Evolutionary conservation across 2,888 invertebrate genomes (phyloP).

Genomic region (Omphaloscelis lunosa): DNA sequence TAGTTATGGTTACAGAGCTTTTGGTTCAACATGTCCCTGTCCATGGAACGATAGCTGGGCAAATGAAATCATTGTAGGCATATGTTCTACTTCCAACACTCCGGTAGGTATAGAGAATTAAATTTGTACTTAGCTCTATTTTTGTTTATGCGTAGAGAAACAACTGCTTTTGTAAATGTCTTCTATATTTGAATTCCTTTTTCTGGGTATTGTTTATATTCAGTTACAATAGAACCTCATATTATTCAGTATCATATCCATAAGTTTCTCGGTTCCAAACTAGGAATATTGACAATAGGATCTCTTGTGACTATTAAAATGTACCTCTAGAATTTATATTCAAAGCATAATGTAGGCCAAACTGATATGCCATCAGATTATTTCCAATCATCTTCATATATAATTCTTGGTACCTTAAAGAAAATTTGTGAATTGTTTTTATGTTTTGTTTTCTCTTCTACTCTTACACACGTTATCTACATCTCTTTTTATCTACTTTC

Average conservation of each 20-base stretch:
- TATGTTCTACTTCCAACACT: not conserved
- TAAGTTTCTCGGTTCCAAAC: not conserved
- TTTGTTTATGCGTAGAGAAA: not conserved
- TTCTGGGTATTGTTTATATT: not conserved
- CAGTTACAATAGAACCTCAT: not conserved
- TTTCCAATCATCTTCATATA: not conserved
- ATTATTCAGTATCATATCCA: not conserved
- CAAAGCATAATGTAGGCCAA: no score
- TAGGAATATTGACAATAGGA: not conserved
- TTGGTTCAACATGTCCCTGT: slow-evolving; percentile 31
- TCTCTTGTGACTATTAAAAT: not conserved
- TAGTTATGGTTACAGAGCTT: slow-evolving; percentile 35
- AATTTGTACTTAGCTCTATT: not conserved
- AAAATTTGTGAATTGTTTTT: no score
- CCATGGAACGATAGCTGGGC: slow-evolving; percentile 24
- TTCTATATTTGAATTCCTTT: not conserved
- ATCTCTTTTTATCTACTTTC: no score
- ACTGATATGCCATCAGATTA: not conserved
- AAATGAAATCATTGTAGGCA: slow-evolving; percentile 41
- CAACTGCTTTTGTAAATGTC: not conserved
- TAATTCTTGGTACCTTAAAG: not conserved
- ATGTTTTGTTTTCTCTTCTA: no score
- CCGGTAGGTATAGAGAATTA: slow-evolving; percentile 14
- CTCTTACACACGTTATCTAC: no score
- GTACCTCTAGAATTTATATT: not conserved